Conservation (phyloP, 2,888 invertebrate genomes). For the Tenthredo distinguenda region DNA sequence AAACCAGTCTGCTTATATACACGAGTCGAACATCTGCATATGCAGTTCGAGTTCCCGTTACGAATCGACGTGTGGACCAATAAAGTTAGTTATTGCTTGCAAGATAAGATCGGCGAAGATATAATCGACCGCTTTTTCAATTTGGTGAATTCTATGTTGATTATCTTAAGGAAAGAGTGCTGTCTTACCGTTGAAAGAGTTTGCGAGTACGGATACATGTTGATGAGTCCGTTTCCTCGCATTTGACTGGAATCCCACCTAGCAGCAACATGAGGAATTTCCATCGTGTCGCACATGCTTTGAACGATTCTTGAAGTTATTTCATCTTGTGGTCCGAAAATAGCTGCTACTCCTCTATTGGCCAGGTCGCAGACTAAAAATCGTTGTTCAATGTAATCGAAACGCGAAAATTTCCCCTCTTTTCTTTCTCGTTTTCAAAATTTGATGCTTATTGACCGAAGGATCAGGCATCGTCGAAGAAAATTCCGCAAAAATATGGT, state of each 20-base stretch:
- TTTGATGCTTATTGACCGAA: not conserved
- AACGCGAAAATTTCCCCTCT: not conserved
- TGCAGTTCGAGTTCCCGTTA: not conserved
- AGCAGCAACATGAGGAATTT: constrained; percentile 92
- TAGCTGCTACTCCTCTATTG: constrained; percentile 85
- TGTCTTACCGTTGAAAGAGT: constrained; percentile 18
- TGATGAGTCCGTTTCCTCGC: constrained; percentile 82
- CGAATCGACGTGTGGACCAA: not conserved
- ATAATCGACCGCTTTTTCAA: not conserved
- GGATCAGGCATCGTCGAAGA: not conserved
- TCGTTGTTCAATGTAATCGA: not conserved
- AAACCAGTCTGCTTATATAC: not conserved
- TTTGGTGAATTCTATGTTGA: not conserved
- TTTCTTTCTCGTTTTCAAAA: not conserved
- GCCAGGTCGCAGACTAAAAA: constrained; percentile 82
- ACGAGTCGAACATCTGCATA: not conserved
- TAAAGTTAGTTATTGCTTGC: not conserved
- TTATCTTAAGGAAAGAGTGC: not conserved
- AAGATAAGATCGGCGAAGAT: not conserved
- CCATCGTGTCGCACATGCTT: constrained; percentile 90
- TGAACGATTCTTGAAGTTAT: constrained; percentile 88
- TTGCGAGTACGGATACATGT: constrained; percentile 85
- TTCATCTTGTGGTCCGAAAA: constrained; percentile 90
- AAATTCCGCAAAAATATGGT: not conserved
- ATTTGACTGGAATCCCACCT: constrained; percentile 84